These are phyloP conservation scores for Cryptotermes secundus DNA, from an alignment of 1,140 invertebrate genomes.

Conservation along the genomic window DNA sequence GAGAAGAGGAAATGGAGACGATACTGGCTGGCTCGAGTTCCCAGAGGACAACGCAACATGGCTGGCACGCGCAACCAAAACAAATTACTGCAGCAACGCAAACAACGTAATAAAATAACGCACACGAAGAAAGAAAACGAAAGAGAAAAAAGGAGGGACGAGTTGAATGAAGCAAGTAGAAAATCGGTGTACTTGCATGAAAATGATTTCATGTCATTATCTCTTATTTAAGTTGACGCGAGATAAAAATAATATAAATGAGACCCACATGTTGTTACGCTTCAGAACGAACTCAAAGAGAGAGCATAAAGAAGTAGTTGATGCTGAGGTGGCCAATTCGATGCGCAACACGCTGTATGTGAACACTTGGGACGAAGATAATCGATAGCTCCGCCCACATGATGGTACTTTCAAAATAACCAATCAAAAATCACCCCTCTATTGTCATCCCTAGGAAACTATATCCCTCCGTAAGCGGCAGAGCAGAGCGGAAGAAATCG, in stretches of 20 bases:
- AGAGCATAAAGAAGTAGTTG: neutral
- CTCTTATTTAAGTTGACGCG: neutral
- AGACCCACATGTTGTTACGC: neutral
- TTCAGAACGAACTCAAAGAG: neutral
- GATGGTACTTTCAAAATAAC: neutral
- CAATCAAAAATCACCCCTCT: constrained; percentile 30
- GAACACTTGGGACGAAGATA: constrained; percentile 26
- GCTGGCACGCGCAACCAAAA: constrained; percentile 36
- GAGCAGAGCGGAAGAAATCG: neutral
- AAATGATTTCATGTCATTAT: neutral
- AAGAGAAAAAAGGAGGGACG: neutral
- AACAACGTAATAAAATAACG: constrained; percentile 31
- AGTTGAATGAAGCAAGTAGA: constrained; percentile 26
- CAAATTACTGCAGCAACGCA: constrained; percentile 34
- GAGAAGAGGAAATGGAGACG: constrained; percentile 28
- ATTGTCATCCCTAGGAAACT: neutral
- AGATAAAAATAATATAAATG: neutral
- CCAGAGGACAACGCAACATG: constrained; percentile 33
- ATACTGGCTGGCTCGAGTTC: constrained; percentile 26
- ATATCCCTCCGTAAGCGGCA: neutral
- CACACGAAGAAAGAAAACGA: neutral
- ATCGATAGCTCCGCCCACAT: constrained; percentile 31
- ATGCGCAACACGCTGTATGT: neutral
- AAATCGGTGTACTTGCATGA: constrained; percentile 1
- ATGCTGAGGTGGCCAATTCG: neutral